Evolutionary conservation across 2,888 invertebrate species (phyloP).

Genomic region (Perdita meconis): DNA sequence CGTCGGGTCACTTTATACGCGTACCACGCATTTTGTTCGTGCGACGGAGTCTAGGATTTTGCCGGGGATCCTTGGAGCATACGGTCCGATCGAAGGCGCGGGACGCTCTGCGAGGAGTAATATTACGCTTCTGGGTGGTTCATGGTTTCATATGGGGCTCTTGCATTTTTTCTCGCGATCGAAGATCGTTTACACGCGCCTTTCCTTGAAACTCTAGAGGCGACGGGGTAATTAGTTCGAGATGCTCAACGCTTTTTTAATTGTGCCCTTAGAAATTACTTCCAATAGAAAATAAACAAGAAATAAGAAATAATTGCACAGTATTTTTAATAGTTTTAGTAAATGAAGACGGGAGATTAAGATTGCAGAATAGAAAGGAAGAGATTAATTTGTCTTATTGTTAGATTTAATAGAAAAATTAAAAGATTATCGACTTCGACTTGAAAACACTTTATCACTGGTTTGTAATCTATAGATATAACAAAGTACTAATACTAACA

Average conservation of each 20-base stretch:
- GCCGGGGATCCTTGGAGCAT: conserved; percentile 31
- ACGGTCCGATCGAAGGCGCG: conserved; percentile 35
- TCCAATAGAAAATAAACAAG: not conserved
- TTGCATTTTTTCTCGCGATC: conserved; percentile 26
- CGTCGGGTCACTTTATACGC: conserved; percentile 78
- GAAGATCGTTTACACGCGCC: conserved; percentile 36
- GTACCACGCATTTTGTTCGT: conserved; percentile 59
- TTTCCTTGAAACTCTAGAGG: conserved; percentile 32
- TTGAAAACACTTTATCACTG: too few species aligned
- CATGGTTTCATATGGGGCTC: conserved; percentile 49
- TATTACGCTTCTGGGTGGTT: conserved; percentile 77
- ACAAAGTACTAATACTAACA: too few species aligned
- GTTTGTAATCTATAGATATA: too few species aligned
- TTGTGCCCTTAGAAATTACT: not conserved
- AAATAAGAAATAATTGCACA: too few species aligned
- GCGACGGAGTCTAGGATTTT: conserved; percentile 68
- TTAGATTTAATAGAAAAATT: too few species aligned
- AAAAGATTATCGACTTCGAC: too few species aligned
- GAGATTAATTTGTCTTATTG: too few species aligned
- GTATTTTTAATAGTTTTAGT: too few species aligned
- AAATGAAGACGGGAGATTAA: too few species aligned
- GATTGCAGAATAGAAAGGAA: too few species aligned
- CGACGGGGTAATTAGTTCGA: conserved; percentile 39
- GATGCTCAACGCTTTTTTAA: conserved; percentile 2
- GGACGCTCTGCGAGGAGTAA: conserved; percentile 63